Percentiles rank a stretch among this genome's conserved stretches.
Evolutionary conservation across 2,113 vertebrate species (phyloP).

Genomic region (Pollachius pollachius): DNA sequence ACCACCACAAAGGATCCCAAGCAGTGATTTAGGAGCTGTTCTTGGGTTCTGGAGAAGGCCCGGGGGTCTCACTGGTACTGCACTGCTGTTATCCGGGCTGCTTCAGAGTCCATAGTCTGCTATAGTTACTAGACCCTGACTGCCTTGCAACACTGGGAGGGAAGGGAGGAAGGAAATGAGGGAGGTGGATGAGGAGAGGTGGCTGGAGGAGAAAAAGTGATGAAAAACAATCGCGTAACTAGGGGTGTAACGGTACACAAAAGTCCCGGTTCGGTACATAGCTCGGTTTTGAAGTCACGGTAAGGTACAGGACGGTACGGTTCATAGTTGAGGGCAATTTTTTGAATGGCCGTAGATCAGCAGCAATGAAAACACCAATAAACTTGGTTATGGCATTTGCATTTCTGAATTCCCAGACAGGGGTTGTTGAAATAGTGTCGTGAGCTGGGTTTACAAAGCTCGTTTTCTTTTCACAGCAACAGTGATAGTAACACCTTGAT

Average conservation of each 20-base stretch:
- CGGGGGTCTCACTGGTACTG: slow-evolving; percentile 27
- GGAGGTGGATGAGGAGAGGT: neutral
- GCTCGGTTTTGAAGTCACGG: too few species aligned
- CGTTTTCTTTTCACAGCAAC: too few species aligned
- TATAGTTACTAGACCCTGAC: slow-evolving; percentile 21
- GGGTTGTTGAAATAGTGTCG: too few species aligned
- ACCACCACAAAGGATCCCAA: slow-evolving; percentile 39
- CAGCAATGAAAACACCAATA: too few species aligned
- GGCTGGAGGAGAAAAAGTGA: neutral
- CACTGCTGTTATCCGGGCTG: slow-evolving; percentile 34
- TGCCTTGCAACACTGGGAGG: slow-evolving; percentile 16
- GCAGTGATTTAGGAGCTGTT: slow-evolving; percentile 47
- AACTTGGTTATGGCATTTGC: too few species aligned
- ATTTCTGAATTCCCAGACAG: too few species aligned
- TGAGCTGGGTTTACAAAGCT: too few species aligned
- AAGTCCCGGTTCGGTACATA: too few species aligned
- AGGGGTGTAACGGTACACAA: too few species aligned
- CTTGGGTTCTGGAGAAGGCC: slow-evolving; percentile 34
- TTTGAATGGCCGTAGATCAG: too few species aligned
- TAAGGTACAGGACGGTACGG: neutral
- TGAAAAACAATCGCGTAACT: neutral
- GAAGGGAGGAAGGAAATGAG: neutral
- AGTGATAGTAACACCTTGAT: too few species aligned
- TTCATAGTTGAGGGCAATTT: too few species aligned
- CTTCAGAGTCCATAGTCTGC: slow-evolving; percentile 42